Evolutionary conservation across 2,113 vertebrate species (phyloP), one percentile per base, ranked within the genome.

Genomic region (Thomomys bottae): DNA sequence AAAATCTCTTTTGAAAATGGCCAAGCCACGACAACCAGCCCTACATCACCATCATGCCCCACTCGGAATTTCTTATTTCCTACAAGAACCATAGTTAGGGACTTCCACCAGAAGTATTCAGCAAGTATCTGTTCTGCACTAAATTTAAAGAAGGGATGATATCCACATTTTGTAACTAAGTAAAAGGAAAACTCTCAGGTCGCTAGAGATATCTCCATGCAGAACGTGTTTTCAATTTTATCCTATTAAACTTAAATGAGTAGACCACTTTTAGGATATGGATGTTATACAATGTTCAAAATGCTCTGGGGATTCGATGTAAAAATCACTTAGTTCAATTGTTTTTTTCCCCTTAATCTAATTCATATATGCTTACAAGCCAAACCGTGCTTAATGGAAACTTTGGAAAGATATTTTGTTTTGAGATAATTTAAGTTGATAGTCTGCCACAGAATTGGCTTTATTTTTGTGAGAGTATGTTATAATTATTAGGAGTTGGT

Each of bases 191-290:
- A 78, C 45, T 94, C 57, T 94, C 63, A 66, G 77, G 49, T 87
- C 73, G n/a, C 82, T 54, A 4, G 70, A 15, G 15, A 90, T 82
- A 89, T 57, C 83, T 90, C 75, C 36, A 18, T 36, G 34, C 36
- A 75, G 21, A 94, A 82, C 38, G 72, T 90, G 42, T 59, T 95
- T 96, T 87, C 61, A 94, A 90, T 95, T 95, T 80, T 64, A 77
- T 72, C 21, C n/a, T 95, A 92, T 91, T 84, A 93, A 77, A 67
- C 20, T 45, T 92, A 72, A 94, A 90, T 90, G 36, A 78, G 40
- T 57, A 77, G n/a, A 61, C 49, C 38, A 21, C 49, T 66, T 90
- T 91, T 3, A 12, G 59, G 59, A 87, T 88, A 70, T 2, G 72
- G 26, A 75, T 63, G 38, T 71, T 91, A 78, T 49, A 63, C 10